Base-by-base conservation (phyloP, 1,140 invertebrate genomes). In the Latrodectus geometricus region DNA sequence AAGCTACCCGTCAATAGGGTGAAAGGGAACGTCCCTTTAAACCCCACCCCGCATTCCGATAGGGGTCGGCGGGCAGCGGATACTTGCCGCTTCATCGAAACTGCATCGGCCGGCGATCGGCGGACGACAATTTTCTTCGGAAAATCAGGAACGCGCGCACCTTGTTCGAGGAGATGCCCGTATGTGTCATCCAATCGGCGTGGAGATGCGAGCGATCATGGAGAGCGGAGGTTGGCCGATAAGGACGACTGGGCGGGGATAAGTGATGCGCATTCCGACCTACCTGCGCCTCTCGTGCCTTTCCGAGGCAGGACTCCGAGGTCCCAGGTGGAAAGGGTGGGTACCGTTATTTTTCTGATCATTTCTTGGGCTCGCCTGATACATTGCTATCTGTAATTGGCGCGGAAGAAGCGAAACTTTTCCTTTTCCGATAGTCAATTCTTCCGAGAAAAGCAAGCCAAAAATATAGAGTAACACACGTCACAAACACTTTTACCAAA, bases 111-210 rank as follows among this genome's bases (percentile, higher is more conserved):
- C 21, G 75, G 77, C 11, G 21, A 49, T 14, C 35, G 48, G 65
- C 17, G 48, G 61, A 61, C 83, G 75, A 70, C 52, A 35, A 50
- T 49, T 78, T 86, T 61, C 75, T 54, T n/a, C 61, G 61, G 48
- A 61, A 14, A 50, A 73, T 54, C 56, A 20, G 69, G 54, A 68
- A 77, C 68, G 83, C 72, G 81, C 83, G 75, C 83, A 77, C 75
- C 66, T 75, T 75, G 68, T 50, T 35, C 65, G 61, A 8, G 52
- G 17, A 86, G 83, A 77, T 86, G 83, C 83, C 83, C 83, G 83
- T 77, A 86, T 86, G 83, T 86, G 74, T 78, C 83, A 48, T 86
- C 83, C 83, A 86, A 86, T 86, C 23, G 66, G 56, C 66, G 61
- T 35, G 56, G 72, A 84, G 82, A 54, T 35, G 56, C 35, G 12